Evolutionary conservation across 2,797 vertebrate genomes (phyloP).

Genomic region (Sebastes vulpes): DNA sequence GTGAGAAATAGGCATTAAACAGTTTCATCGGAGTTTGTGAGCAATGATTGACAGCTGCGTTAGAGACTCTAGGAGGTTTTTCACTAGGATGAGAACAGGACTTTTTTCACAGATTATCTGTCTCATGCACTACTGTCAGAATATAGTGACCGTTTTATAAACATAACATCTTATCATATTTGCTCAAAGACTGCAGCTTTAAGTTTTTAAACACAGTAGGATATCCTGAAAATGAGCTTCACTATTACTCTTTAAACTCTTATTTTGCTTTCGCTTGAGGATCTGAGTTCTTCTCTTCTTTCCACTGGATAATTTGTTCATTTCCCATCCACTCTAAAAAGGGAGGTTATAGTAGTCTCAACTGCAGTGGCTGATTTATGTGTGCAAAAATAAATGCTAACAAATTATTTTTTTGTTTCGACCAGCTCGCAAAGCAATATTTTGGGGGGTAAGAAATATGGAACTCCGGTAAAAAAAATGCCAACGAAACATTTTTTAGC

Average conservation of each 20-base stretch:
- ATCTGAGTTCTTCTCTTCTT: neutral
- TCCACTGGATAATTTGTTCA: neutral
- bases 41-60: too few relatives aligned
- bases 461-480: neutral
- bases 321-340: neutral
- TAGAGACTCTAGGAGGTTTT: too few relatives aligned
- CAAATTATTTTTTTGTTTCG: neutral
- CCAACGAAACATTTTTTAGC: conserved; percentile 15
- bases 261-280: neutral
- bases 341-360: neutral
- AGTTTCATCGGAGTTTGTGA: too few relatives aligned
- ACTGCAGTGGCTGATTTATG: conserved; percentile 1
- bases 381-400: neutral
- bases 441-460: neutral
- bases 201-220: neutral
- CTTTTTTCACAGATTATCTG: too few relatives aligned
- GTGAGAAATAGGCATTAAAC: too few relatives aligned
- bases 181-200: neutral
- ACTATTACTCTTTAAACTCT: neutral
- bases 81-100: too few relatives aligned
- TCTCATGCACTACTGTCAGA: too few relatives aligned
- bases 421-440: neutral
- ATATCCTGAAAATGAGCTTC: neutral
- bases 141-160: too few relatives aligned
- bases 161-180: too few relatives aligned